phyloP scores from a whole-genome alignment of 2,797 vertebrate genomes.

The Trichosurus vulpecula region DNA sequence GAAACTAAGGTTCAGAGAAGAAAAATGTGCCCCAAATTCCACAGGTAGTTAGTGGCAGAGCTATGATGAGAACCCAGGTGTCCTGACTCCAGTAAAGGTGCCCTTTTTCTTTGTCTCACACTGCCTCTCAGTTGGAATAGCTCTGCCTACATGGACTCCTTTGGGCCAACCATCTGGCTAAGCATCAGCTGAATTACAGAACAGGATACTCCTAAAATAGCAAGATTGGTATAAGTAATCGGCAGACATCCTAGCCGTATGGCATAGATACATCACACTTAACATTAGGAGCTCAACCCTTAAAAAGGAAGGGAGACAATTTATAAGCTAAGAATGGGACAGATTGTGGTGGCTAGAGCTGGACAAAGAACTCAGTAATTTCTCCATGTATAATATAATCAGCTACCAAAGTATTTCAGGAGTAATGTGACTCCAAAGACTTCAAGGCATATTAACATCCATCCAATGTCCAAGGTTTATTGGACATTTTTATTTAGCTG shows the following conservation, averaged over 20 bases:
- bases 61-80: not conserved
- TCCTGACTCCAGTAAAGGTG: not conserved
- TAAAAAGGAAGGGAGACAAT: not conserved
- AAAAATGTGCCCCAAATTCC: not conserved
- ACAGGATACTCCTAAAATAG: not conserved
- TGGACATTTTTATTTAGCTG: not conserved
- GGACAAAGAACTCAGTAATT: not conserved
- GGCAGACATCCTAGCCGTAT: not conserved
- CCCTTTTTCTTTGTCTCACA: not conserved
- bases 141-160: not conserved
- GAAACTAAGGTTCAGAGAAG: not conserved
- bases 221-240: not conserved
- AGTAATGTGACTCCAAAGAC: not conserved
- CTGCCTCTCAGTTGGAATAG: not conserved
- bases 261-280: not conserved
- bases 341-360: not conserved
- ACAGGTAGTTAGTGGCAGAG: not conserved
- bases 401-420: not conserved
- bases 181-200: not conserved
- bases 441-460: not conserved
- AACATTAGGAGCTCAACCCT: not conserved
- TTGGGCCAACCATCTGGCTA: not conserved
- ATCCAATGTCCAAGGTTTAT: not conserved
- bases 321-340: not conserved
- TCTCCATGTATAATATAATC: not conserved